phyloP scores from a whole-genome alignment of 2,888 invertebrate genomes.

The Conops quadrifasciatus region DNA sequence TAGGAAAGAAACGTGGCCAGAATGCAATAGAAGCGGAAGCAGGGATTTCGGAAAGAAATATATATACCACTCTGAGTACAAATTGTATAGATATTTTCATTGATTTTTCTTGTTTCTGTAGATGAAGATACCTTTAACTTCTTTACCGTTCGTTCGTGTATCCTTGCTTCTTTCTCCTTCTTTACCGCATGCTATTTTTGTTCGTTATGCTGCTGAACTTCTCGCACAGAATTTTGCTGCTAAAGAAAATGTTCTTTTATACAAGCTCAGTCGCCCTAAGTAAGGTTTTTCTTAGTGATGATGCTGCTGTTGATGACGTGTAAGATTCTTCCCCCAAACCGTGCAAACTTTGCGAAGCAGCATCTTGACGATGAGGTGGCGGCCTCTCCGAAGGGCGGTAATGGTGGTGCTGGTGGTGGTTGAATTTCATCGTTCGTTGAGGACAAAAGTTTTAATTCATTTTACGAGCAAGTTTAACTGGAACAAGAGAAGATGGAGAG shows the following conservation, averaged over 20 bases:
- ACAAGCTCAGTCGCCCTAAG: not conserved
- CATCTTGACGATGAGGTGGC: no score
- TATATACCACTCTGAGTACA: not conserved
- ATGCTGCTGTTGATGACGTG: no score
- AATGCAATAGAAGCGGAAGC: no score
- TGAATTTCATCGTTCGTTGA: not conserved
- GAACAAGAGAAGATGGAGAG: not conserved
- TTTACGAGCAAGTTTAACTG: not conserved
- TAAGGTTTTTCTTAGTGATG: not conserved
- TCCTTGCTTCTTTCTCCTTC: not conserved
- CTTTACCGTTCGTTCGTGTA: not conserved
- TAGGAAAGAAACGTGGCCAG: no score
- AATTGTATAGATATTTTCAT: not conserved
- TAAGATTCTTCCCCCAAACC: no score
- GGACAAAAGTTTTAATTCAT: not conserved
- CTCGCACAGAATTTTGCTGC: not conserved
- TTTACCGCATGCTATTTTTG: not conserved
- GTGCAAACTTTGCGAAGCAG: no score
- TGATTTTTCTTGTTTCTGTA: constrained; percentile 2
- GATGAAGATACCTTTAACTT: not conserved
- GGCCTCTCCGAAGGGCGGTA: no score
- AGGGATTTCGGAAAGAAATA: no score
- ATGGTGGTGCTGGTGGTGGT: not conserved
- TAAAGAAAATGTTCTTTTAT: not conserved
- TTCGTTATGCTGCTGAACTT: no score